Conservation (phyloP, 2,113 vertebrate genomes). For the Ivindomyrus marchei region DNA sequence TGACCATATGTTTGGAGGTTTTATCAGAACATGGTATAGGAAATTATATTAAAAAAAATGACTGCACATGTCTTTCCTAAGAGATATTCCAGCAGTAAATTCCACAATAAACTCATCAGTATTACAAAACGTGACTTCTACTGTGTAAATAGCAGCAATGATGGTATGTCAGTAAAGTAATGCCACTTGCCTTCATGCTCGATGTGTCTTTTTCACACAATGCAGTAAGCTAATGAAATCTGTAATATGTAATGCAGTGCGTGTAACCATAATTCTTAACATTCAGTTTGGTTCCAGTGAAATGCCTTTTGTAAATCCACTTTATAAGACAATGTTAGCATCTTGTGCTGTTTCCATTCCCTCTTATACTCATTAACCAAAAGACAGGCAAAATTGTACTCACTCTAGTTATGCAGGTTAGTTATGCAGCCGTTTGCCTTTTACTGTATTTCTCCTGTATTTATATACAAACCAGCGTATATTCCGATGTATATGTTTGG, state of each 20-base stretch:
- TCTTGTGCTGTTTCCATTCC: constrained; percentile 1
- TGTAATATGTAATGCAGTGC: not conserved
- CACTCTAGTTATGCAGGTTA: constrained; percentile 14
- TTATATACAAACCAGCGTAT: constrained; percentile 30
- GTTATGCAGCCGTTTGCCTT: constrained; percentile 22
- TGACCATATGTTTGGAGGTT: not conserved
- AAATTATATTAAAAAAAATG: not conserved
- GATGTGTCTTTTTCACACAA: not conserved
- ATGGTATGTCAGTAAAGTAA: not conserved
- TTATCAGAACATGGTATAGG: no score
- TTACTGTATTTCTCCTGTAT: constrained; percentile 19
- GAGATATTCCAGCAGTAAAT: not conserved
- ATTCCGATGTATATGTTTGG: constrained; percentile 26
- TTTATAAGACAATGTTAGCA: not conserved
- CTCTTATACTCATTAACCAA: constrained; percentile 10
- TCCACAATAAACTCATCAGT: not conserved
- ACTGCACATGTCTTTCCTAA: not conserved
- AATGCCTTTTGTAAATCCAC: not conserved
- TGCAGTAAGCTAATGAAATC: not conserved
- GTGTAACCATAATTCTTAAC: not conserved
- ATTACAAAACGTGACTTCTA: not conserved
- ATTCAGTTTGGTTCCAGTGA: not conserved
- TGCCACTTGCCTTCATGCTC: not conserved
- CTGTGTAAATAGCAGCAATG: constrained; percentile 7
- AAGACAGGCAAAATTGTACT: constrained; percentile 13